Percentiles rank a stretch among this genome's conserved stretches.
These are phyloP conservation scores for Carollia perspicillata DNA, from an alignment of 2,113 vertebrate species.

Conservation along the genomic window DNA sequence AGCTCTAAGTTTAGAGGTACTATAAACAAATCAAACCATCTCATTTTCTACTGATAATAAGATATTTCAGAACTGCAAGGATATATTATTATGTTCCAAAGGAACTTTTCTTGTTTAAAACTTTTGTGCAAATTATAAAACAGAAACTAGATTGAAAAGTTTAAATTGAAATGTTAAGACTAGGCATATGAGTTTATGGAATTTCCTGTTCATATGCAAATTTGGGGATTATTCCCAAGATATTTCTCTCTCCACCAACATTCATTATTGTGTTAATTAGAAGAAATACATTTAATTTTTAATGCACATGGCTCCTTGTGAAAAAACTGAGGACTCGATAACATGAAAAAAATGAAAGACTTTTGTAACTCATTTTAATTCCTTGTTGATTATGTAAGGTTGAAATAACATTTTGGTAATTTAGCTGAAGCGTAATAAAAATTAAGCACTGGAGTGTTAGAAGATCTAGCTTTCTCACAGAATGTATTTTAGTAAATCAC, in stretches of 20 bases:
- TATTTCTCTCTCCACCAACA: neutral
- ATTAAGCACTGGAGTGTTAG: neutral
- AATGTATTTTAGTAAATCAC: neutral
- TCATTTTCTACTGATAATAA: neutral
- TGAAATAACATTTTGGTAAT: conserved; percentile 38
- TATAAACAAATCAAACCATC: neutral
- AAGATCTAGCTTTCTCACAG: neutral
- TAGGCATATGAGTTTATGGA: neutral
- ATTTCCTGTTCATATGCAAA: conserved; percentile 35
- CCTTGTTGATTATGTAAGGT: neutral
- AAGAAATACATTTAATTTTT: conserved; percentile 3
- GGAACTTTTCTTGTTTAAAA: conserved; percentile 24
- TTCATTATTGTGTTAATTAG: conserved; percentile 29
- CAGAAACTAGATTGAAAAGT: neutral
- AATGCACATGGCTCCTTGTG: neutral
- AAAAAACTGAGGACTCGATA: neutral
- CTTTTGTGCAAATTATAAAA: conserved; percentile 21
- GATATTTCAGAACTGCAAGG: neutral
- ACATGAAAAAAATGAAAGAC: neutral
- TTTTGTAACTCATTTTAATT: conserved; percentile 31
- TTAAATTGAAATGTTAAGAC: conserved; percentile 10
- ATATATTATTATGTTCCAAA: neutral
- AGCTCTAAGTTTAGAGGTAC: neutral
- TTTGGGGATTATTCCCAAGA: neutral
- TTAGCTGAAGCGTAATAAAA: conserved; percentile 47